phyloP scores from a whole-genome alignment of 1,140 invertebrate species.

The Papilio dardanus region DNA sequence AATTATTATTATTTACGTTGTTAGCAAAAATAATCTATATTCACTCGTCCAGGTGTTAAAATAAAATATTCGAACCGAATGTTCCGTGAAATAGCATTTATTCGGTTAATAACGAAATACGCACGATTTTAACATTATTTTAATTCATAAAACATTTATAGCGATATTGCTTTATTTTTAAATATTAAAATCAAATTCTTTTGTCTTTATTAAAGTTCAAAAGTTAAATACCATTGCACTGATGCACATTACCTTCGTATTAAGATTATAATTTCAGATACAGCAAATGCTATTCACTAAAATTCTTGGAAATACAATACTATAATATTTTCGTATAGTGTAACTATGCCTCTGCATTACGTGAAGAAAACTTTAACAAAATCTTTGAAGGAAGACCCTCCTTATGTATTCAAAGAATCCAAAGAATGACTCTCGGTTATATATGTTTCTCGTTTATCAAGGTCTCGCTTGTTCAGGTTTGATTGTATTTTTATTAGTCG shows the following conservation, averaged over 20 bases:
- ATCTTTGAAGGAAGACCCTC: too few relatives aligned
- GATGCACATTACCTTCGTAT: not conserved
- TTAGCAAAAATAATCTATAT: not conserved
- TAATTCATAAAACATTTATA: not conserved
- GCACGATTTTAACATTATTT: conserved; percentile 10
- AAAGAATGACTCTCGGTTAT: too few relatives aligned
- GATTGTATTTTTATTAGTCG: not conserved
- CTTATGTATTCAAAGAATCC: too few relatives aligned
- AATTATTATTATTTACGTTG: not conserved
- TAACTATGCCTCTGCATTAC: too few relatives aligned
- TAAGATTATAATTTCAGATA: not conserved
- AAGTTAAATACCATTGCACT: conserved; percentile 1
- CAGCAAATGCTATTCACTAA: not conserved
- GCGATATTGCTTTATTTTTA: conserved; percentile 2
- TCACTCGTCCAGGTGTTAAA: not conserved
- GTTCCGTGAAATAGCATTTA: not conserved
- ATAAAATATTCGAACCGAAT: not conserved
- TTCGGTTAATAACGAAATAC: conserved; percentile 17
- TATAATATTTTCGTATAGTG: too few relatives aligned
- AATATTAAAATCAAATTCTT: conserved; percentile 5
- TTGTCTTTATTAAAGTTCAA: conserved; percentile 15
- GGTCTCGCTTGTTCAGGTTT: too few relatives aligned
- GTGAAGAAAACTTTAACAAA: too few relatives aligned
- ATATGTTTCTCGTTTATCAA: too few relatives aligned
- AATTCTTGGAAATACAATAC: not conserved